These are phyloP conservation scores for Dione vanillae DNA, from an alignment of 2,888 invertebrate species.

Conservation along the genomic window DNA sequence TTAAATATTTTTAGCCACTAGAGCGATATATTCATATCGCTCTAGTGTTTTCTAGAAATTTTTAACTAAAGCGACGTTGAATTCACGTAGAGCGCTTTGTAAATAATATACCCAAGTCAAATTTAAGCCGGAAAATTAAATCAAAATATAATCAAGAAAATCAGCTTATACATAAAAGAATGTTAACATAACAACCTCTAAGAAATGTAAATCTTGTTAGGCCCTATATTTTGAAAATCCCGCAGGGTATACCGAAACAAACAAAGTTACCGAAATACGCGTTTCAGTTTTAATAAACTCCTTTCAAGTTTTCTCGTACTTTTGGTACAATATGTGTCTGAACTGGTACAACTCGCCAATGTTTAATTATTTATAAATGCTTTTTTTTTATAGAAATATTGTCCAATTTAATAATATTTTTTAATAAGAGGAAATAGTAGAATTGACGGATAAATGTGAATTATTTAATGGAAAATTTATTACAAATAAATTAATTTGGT, in stretches of 20 bases:
- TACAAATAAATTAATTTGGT: too few species aligned
- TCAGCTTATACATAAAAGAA: conserved; percentile 21
- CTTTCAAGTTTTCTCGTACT: not conserved
- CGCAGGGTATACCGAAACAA: conserved; percentile 25
- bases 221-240: conserved; percentile 25
- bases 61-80: not conserved
- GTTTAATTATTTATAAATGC: not conserved
- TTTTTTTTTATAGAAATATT: too few species aligned
- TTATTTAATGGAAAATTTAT: too few species aligned
- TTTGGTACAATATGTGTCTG: not conserved
- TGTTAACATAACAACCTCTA: conserved; percentile 20
- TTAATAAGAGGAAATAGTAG: too few species aligned
- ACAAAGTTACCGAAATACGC: conserved; percentile 21
- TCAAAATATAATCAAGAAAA: conserved; percentile 21
- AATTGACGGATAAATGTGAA: too few species aligned
- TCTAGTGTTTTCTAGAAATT: too few species aligned
- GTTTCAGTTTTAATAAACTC: conserved; percentile 15
- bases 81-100: not conserved
- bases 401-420: too few species aligned
- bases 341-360: not conserved
- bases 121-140: conserved; percentile 8
- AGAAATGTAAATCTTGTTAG: conserved; percentile 26
- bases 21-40: too few species aligned
- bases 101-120: not conserved
- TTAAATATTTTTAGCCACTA: too few species aligned